A percentile compares a stretch with the other conserved stretches of the same genome.
phyloP scores from a whole-genome alignment of 2,113 vertebrate genomes.

The Speoplatyrhinus poulsoni region DNA sequence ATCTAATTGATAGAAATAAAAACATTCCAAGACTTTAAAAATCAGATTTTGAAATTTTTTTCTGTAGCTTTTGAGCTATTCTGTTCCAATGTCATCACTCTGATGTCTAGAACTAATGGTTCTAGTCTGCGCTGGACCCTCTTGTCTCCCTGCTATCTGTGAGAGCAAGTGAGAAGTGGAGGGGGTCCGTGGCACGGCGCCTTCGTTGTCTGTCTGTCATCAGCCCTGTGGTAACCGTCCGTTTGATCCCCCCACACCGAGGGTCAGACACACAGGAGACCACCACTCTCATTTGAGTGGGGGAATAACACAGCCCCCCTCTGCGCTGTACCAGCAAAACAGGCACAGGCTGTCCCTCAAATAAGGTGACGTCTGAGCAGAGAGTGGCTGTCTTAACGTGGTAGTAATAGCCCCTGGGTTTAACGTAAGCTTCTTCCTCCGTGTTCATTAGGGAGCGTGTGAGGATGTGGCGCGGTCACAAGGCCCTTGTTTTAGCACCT shows the following conservation, averaged over 20 bases:
- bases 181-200: conserved; percentile 37
- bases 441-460: neutral
- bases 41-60: too few species aligned
- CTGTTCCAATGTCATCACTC: neutral
- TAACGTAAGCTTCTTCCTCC: neutral
- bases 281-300: conserved; percentile 23
- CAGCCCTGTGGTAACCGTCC: conserved; percentile 53
- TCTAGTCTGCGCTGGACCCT: neutral
- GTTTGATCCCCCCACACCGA: conserved; percentile 38
- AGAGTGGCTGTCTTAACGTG: neutral
- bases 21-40: too few species aligned
- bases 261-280: conserved; percentile 50
- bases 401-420: neutral
- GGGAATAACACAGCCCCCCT: conserved; percentile 11
- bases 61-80: neutral
- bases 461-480: neutral
- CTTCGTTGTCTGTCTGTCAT: conserved; percentile 68
- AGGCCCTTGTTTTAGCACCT: conserved; percentile 19
- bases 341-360: conserved; percentile 19
- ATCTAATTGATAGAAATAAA: too few species aligned
- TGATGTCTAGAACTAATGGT: neutral
- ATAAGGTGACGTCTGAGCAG: conserved; percentile 14
- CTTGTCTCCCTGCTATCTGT: conserved; percentile 29
- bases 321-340: conserved; percentile 24
- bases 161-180: conserved; percentile 27